Evolutionary conservation across 2,113 vertebrate genomes (phyloP).

Genomic region (Sorex fumeus): DNA sequence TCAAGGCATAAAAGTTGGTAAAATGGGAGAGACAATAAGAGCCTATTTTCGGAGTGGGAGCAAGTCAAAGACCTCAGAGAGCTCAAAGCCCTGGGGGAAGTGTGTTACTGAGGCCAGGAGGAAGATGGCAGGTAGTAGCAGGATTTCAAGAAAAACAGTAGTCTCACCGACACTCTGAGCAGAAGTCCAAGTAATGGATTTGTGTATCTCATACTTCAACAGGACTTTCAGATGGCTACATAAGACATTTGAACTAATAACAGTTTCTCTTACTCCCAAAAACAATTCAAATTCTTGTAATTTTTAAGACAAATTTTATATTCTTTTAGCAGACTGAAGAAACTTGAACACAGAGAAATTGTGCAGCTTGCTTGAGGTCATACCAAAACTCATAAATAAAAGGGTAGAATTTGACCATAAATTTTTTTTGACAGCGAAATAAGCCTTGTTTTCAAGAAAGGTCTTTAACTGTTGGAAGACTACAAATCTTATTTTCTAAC

Average conservation of each 20-base stretch:
- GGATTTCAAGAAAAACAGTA: background rate
- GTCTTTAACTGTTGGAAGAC: background rate
- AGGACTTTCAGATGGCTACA: background rate
- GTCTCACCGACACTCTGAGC: background rate
- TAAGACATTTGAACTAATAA: conserved; percentile 20
- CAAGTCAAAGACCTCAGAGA: background rate
- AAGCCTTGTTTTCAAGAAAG: conserved; percentile 24
- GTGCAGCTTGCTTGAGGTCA: background rate
- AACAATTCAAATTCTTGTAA: no score
- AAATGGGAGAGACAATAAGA: background rate
- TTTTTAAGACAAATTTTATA: background rate
- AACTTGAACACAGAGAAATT: background rate
- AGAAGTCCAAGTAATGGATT: background rate
- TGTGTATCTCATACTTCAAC: background rate
- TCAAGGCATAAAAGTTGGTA: background rate
- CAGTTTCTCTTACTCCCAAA: conserved; percentile 5
- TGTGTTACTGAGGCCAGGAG: background rate
- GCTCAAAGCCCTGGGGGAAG: background rate
- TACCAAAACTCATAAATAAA: background rate
- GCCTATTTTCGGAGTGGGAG: background rate
- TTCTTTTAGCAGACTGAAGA: background rate
- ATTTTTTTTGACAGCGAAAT: conserved; percentile 1
- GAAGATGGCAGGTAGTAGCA: background rate
- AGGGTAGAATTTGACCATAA: conserved; percentile 29
- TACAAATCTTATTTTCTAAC: conserved; percentile 20